These are phyloP conservation scores for Carcinoscorpius rotundicauda DNA, from an alignment of 1,140 invertebrate species.

Conservation along the genomic window DNA sequence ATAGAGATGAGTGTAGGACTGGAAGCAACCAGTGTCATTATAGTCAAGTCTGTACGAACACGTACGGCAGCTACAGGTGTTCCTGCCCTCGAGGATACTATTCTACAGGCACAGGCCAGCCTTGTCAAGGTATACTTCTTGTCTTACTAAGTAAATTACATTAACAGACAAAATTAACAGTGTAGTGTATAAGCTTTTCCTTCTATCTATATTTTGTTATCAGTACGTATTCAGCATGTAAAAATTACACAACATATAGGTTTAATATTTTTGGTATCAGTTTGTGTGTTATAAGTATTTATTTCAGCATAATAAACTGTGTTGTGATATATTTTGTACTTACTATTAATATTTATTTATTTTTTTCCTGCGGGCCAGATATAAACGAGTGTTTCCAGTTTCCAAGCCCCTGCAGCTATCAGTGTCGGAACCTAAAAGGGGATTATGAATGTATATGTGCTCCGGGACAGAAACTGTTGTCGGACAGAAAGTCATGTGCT, in stretches of 20 bases:
- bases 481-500: constrained; percentile 37
- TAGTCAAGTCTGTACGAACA: constrained; percentile 67
- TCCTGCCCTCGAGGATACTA: constrained; percentile 56
- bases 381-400: constrained; percentile 31
- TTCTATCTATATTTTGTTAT: too few relatives aligned
- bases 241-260: too few relatives aligned
- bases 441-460: constrained; percentile 21
- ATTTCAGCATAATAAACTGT: too few relatives aligned
- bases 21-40: constrained; percentile 59
- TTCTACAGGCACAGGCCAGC: background rate
- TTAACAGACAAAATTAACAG: too few relatives aligned
- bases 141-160: too few relatives aligned
- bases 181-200: too few relatives aligned
- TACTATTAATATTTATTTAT: background rate
- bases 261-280: too few relatives aligned
- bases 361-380: constrained; percentile 24
- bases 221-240: too few relatives aligned
- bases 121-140: background rate
- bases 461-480: constrained; percentile 27
- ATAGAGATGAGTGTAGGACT: constrained; percentile 71
- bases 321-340: background rate
- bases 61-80: constrained; percentile 70
- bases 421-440: constrained; percentile 16
- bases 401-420: constrained; percentile 27
- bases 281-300: too few relatives aligned